Evolutionary conservation across 2,113 vertebrate species (phyloP).

Genomic region (Cavia porcellus): DNA sequence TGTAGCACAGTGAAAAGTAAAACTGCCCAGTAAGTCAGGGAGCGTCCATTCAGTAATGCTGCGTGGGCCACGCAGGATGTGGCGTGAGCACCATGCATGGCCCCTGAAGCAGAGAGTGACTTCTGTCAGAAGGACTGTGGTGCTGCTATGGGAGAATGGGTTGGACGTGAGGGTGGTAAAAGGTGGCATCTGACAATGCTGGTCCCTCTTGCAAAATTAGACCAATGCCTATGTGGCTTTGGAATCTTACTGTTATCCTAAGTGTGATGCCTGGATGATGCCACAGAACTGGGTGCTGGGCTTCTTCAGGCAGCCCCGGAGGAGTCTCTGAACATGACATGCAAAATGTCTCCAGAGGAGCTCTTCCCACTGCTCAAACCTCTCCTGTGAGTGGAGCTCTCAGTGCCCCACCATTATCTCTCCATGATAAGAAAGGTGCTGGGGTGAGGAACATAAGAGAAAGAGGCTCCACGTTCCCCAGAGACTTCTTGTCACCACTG

Average conservation of each 20-base stretch:
- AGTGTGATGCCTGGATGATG: not conserved
- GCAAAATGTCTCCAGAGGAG: not conserved
- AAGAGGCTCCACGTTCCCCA: not conserved
- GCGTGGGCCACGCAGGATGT: not conserved
- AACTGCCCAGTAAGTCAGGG: not conserved
- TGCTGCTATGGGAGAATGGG: not conserved
- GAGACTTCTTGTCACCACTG: not conserved
- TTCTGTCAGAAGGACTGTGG: not conserved
- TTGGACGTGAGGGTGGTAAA: not conserved
- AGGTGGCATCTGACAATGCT: not conserved
- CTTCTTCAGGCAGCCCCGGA: not conserved
- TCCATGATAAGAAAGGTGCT: not conserved
- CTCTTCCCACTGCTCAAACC: not conserved
- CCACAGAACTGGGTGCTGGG: not conserved
- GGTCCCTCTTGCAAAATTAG: not conserved
- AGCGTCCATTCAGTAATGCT: not conserved
- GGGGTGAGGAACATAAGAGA: not conserved
- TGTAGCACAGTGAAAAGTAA: rapidly evolving
- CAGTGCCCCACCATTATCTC: not conserved
- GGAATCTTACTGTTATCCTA: not conserved
- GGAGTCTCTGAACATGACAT: not conserved
- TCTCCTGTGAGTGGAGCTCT: not conserved
- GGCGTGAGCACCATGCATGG: rapidly evolving
- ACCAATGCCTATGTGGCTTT: not conserved
- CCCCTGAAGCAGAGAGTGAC: no score